Evolutionary conservation across 1,140 invertebrate genomes (phyloP).

Genomic region (Ceratina calcarata): DNA sequence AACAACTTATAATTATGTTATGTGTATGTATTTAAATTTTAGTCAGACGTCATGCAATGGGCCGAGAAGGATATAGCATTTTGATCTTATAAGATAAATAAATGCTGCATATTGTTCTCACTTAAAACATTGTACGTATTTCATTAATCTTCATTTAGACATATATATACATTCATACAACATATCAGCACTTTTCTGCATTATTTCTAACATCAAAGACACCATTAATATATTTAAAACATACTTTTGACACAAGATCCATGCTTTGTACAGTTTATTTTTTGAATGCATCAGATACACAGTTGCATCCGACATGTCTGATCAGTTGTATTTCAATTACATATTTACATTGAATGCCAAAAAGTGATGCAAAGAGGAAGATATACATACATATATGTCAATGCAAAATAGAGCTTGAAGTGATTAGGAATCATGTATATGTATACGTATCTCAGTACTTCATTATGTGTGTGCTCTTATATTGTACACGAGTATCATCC

Average conservation of each 20-base stretch:
- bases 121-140: slow-evolving; percentile 29
- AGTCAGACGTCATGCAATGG: slow-evolving; percentile 13
- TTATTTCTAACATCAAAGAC: slow-evolving; percentile 12
- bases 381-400: neutral
- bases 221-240: neutral
- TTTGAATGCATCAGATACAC: neutral
- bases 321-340: neutral
- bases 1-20: neutral
- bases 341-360: neutral
- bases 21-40: slow-evolving; percentile 14
- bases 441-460: too few relatives aligned
- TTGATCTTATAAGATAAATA: neutral
- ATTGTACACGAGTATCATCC: neutral
- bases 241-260: neutral
- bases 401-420: neutral
- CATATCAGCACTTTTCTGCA: slow-evolving; percentile 13
- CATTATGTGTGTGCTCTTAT: neutral
- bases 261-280: neutral
- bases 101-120: slow-evolving; percentile 7
- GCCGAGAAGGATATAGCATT: slow-evolving; percentile 1
- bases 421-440: neutral
- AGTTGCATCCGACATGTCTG: neutral
- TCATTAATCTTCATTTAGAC: slow-evolving; percentile 15
- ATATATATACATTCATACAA: slow-evolving; percentile 34
- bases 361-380: slow-evolving; percentile 2